Conservation (phyloP, 2,113 vertebrate genomes). For the Eolophus roseicapilla region DNA sequence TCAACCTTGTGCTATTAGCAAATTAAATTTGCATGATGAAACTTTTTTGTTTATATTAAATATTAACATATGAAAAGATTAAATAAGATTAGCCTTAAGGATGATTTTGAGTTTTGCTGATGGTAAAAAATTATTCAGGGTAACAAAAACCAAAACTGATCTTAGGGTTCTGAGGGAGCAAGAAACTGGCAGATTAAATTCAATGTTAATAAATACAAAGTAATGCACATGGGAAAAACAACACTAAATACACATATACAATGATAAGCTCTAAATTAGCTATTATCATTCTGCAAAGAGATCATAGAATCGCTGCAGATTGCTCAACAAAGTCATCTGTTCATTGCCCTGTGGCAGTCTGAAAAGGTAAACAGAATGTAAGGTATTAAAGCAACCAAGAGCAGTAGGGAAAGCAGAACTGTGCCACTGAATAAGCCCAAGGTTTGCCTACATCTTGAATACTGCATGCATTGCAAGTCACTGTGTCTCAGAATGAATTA, state of each 20-base stretch:
- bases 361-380: slow-evolving; percentile 50
- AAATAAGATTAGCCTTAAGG: slow-evolving; percentile 35
- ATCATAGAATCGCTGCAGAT: slow-evolving; percentile 31
- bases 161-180: slow-evolving; percentile 32
- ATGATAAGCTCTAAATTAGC: slow-evolving; percentile 59
- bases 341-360: slow-evolving; percentile 10
- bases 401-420: not conserved
- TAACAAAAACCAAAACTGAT: slow-evolving; percentile 33
- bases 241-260: slow-evolving; percentile 58
- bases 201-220: slow-evolving; percentile 48
- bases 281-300: slow-evolving; percentile 61
- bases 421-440: not conserved
- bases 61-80: slow-evolving; percentile 46
- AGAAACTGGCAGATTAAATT: slow-evolving; percentile 57
- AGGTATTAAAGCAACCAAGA: not conserved
- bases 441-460: not conserved
- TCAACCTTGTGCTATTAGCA: not conserved
- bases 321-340: slow-evolving; percentile 56
- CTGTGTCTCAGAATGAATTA: not conserved
- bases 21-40: slow-evolving; percentile 1
- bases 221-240: slow-evolving; percentile 52
- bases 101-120: slow-evolving; percentile 21
- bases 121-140: slow-evolving; percentile 15
- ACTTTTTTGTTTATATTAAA: not conserved
- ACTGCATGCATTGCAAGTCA: not conserved